These are phyloP conservation scores for Tachuris rubrigastra DNA, from an alignment of 2,113 vertebrate genomes.

Conservation along the genomic window DNA sequence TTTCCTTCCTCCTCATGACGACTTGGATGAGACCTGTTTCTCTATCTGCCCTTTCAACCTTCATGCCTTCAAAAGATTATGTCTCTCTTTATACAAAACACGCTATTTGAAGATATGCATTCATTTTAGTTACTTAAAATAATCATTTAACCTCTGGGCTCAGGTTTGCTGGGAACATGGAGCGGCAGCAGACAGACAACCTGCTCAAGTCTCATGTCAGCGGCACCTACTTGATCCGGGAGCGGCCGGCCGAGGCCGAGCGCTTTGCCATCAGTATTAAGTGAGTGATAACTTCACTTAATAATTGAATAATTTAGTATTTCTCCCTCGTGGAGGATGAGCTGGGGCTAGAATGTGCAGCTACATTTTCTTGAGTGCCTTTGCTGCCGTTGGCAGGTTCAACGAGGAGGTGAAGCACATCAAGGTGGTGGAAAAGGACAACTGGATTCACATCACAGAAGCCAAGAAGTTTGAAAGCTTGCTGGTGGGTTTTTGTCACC, in stretches of 20 bases:
- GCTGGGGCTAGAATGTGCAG: rapidly evolving
- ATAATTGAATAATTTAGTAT: rapidly evolving
- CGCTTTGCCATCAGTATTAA: slow-evolving; percentile 98
- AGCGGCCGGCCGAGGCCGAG: slow-evolving; percentile 93
- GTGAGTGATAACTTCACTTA: slow-evolving; percentile 67
- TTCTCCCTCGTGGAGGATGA: rapidly evolving
- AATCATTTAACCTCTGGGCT: not conserved
- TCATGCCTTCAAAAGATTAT: not conserved
- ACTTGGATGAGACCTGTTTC: not conserved
- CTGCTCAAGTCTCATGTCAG: slow-evolving; percentile 91
- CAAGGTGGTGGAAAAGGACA: slow-evolving; percentile 97
- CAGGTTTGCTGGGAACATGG: slow-evolving; percentile 98
- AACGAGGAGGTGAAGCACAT: slow-evolving; percentile 99
- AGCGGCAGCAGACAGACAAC: slow-evolving; percentile 95
- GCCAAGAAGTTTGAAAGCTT: slow-evolving; percentile 98
- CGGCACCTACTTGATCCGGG: slow-evolving; percentile 95
- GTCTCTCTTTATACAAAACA: not conserved
- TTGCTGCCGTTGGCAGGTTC: slow-evolving; percentile 76
- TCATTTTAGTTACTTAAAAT: not conserved
- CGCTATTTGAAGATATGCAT: rapidly evolving
- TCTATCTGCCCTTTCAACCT: not conserved
- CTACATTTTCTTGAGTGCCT: rapidly evolving
- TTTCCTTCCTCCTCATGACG: not conserved
- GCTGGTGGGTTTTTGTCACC: slow-evolving; percentile 77
- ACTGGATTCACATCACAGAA: slow-evolving; percentile 97